Evolutionary conservation across 2,797 vertebrate genomes (phyloP), one percentile per base, ranked within the genome.

Genomic region (Schizopygopsis pylzovi): DNA sequence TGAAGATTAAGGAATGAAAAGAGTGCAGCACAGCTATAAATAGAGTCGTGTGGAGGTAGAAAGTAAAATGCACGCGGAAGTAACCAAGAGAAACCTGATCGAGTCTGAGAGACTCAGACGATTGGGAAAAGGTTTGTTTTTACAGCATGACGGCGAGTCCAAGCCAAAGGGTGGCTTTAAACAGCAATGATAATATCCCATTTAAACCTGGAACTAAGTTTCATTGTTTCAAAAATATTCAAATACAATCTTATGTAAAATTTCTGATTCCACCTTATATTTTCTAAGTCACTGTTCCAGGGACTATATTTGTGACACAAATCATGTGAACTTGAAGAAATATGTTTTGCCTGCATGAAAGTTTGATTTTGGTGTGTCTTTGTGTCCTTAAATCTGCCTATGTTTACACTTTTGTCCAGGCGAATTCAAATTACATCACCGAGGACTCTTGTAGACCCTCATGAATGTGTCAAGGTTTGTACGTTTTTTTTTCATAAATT

Each of bases 331-430:
- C 45, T 73, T 49, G 4, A 73, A 25, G 22, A 15, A 7, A 1
- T 72, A 28, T 47, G 4, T 72, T 72, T 47, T 49, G n/a, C 16
- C 67, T 12, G 8, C 82, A 56, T 56, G 61, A 72, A 65, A 25
- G 39, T 33, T 63, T 65, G 49, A 22, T 49, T 47, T 87, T 67
- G 37, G 8, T 61, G 13, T 47, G 52, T 20, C 5, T 2, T 54
- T 61, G 13, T 47, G 52, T 20, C 5, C 6, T 54, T 7, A 54
- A 54, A 54, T 61, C 59, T 25, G 41, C 65, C 52, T 83, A 56
- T 47, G 18, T 71, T 13, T 67, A 71, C 56, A n/a, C 68, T 47
- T 75, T 70, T 85, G 4, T 68, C 37, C 43, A n/a, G 37, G 18
- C 22, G 18, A 16, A 45, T 79, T 63, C 22, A 33, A 45, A 73